Base-by-base conservation (phyloP, 92 coral and sea anemone species). In the Epizoanthus fatuus region DNA sequence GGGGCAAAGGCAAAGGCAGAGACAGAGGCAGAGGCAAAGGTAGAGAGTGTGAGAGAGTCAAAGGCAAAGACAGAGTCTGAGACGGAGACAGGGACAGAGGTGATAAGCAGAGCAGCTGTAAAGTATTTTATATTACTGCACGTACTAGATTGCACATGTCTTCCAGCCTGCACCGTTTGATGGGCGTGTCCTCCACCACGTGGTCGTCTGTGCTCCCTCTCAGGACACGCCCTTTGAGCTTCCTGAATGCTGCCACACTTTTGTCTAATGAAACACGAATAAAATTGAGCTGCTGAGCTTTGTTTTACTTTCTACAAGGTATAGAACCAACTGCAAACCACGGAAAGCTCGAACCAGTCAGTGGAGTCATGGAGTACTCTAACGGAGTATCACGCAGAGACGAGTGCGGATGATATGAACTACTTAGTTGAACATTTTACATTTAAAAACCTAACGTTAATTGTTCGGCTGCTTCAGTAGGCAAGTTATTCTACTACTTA, bases 211-310 rank as follows among this genome's bases (percentile, higher is more conserved):
- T 37, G 35, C 19, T 13, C 7, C 45, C 80, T 57, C 92, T 80
- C 37, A 89, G 82, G 3, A 76, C 56, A 38, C 91, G 90, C 73
- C 86, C 56, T 22, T 66, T 89, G 74, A 87, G 88, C 68, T 89
- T 94, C 57, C 93, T 67, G 79, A 92, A 96, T 45, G 99, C 80
- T 63, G 88, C 91, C 68, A 91, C 84, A 44, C 96, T 91, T 68
- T 91, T 95, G 13, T 96, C 98, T 94, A 80, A 67, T 58, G 63
- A 75, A 45, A 81, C 73, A 42, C n/a, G 42, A 53, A 55, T 32
- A 3, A 4, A 69, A 69, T 20, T 19, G 35, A 37, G 38, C 22
- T 38, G 52, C 29, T 55, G 47, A 39, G 17, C 4, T 22, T 56
- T 10, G 15, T 7, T 32, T 37, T 39, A 72, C 19, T 22, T 22